Base-by-base conservation (phyloP, 1,140 invertebrate genomes). In the Himalopsyche phryganea region DNA sequence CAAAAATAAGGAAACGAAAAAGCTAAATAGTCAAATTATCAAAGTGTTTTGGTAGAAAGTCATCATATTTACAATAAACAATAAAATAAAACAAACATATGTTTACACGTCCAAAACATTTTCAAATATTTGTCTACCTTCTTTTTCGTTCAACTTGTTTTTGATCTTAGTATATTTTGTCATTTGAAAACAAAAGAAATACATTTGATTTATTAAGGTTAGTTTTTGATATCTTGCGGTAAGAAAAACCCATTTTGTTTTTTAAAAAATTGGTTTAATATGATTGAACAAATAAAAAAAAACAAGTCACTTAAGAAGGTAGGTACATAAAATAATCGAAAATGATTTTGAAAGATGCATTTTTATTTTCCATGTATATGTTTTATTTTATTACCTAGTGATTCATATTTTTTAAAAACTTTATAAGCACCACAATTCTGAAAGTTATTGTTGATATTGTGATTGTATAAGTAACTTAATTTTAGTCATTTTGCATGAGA, bases 21-120 rank as follows among this genome's bases (percentile, higher is more conserved):
- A 56, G 53, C 53, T 56, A 44, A 56, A 58, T 32, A 52, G 50
- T 20, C 28, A 48, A 20, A 52, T 46, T 35, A 38, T 32, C 35
- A 44, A 45, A 46, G 11, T 53, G 51, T 53, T 53, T 54, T 46
- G 32, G 51, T 36, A 38, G 5, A 52, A 42, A 51, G 19, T 19
- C 10, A 14, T 13, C 15, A 49, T 17, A 15, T 17, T 35, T 14
- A 40, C 4, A n/a, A 40, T 19, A 51, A 36, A 51, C 49, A 17
- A 51, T n/a, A 2, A 51, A 15, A 38, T 36, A 35, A 3, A 50
- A 20, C 14, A 44, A 44, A 32, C 7, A 11, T 23, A 45, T n/a
- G n/a, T n/a, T n/a, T n/a, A n/a, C n/a, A n/a, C n/a, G n/a, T 36
- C 50, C 32, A 51, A 52, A 47, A 60, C 58, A 60, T 55, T 54